Evolutionary conservation across 2,888 invertebrate species (phyloP).

Genomic region (Marronus borbonicus): DNA sequence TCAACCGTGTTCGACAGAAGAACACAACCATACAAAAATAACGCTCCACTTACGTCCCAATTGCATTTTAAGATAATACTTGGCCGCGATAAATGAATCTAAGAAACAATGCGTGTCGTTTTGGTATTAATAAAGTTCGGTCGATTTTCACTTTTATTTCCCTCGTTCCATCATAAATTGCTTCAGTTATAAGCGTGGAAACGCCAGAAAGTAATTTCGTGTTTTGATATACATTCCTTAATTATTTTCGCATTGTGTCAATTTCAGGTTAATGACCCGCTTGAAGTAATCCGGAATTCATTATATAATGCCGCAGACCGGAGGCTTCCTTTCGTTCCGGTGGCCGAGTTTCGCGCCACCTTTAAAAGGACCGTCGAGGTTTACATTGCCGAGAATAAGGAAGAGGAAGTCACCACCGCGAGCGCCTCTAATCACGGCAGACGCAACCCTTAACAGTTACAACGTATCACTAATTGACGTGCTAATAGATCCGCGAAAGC

Average conservation of each 20-base stretch:
- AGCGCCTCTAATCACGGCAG: too few relatives aligned
- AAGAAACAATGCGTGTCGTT: conserved; percentile 8
- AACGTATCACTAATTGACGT: too few relatives aligned
- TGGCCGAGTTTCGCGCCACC: conserved; percentile 1
- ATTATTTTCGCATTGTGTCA: conserved; percentile 41
- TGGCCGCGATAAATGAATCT: neutral
- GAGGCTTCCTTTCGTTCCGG: conserved; percentile 12
- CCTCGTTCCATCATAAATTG: neutral
- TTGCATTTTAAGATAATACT: too few relatives aligned
- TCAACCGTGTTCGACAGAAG: too few relatives aligned
- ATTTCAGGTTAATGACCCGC: conserved; percentile 33
- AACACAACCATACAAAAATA: too few relatives aligned
- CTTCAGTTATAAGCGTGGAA: conserved; percentile 14
- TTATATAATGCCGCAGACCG: conserved; percentile 13
- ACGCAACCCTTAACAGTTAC: too few relatives aligned
- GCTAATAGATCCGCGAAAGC: neutral
- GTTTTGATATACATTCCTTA: conserved; percentile 30
- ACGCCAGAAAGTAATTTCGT: conserved; percentile 35
- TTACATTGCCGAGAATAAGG: too few relatives aligned
- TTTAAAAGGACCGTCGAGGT: neutral
- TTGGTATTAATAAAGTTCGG: neutral
- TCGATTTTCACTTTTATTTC: neutral
- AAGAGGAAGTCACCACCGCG: too few relatives aligned
- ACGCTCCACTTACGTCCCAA: too few relatives aligned
- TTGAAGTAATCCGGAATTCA: conserved; percentile 31